Base-by-base conservation (phyloP, 2,888 invertebrate species). In the Trilocha varians region DNA sequence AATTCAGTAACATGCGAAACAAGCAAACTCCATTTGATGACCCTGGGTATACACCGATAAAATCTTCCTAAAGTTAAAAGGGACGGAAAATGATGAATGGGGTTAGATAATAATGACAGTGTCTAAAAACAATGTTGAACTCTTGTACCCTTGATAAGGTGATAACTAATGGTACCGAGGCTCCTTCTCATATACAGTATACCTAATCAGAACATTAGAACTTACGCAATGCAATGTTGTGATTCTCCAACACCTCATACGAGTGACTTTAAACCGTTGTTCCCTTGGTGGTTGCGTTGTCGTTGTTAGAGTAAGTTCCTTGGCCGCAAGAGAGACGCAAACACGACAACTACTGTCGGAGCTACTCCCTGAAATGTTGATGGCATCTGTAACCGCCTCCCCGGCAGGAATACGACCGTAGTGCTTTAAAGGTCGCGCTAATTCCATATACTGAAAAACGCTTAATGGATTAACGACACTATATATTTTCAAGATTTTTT, bases 221-320 rank as follows among this genome's bases (percentile, higher is more conserved):
- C 88, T 88, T 74, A 93, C 93, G 55, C 85, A 83, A 68, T 93
- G 93, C 56, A 92, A 86, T 1, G 96, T 94, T 14, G 96, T 97
- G 38, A 99, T 96, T 56, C 98, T 89, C 99, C 99, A 99, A 63
- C 98, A 98, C 44, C 96, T 89, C 93, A 99, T 98, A 56, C 98
- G 88, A 1, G 98, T 98, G 33, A 98, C 96, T 75, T 96, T 95
- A 74, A 97, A 98, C 59, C 90, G 89, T 38, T 93, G 92, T 73
- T 98, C 98, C 52, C 90, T 90, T n/a, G 89, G 79, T 42, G 91
- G 89, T 18, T 88, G 87, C 13, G 88, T 86, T 8, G 82, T 71
- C 15, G 90, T 88, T 17, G 91, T 87, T 57, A 98, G 88, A 55
- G 91, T 92, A 18, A 98, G 84, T 74, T 97, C 97, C 65, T 92